phyloP scores from a whole-genome alignment of 2,797 vertebrate genomes.

The Sebastes steindachneri region DNA sequence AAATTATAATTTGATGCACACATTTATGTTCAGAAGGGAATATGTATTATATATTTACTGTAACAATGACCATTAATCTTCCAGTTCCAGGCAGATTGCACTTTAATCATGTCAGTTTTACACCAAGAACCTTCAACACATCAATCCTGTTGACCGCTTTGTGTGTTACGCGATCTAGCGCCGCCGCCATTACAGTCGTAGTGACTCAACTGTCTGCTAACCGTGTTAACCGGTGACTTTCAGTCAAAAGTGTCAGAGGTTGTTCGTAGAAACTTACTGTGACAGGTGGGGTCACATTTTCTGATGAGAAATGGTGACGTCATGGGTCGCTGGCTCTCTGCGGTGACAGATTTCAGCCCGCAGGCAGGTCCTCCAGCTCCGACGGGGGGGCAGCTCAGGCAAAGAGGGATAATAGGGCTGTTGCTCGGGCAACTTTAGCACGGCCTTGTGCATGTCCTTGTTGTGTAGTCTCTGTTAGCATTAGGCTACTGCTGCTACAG shows the following conservation, averaged over 20 bases:
- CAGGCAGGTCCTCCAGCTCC: background rate
- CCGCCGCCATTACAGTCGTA: too few species aligned
- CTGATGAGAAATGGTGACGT: too few species aligned
- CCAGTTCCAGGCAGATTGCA: background rate
- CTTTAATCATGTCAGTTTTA: background rate
- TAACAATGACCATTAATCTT: background rate
- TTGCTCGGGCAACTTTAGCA: background rate
- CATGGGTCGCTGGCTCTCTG: rapidly evolving
- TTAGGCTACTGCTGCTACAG: background rate
- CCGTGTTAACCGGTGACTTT: too few species aligned
- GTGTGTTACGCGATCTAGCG: too few species aligned
- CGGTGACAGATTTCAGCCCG: too few species aligned
- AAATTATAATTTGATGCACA: background rate
- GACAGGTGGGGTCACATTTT: too few species aligned
- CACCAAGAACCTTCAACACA: background rate
- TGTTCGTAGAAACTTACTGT: too few species aligned
- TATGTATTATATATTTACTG: background rate
- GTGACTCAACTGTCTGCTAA: too few species aligned
- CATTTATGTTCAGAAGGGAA: background rate
- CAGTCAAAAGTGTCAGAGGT: too few species aligned
- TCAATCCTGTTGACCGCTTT: background rate
- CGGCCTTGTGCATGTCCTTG: background rate
- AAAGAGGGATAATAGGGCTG: background rate
- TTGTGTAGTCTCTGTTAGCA: background rate
- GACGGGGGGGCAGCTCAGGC: background rate